phyloP scores from a whole-genome alignment of 2,113 vertebrate species.

The Seriola quinqueradiata region DNA sequence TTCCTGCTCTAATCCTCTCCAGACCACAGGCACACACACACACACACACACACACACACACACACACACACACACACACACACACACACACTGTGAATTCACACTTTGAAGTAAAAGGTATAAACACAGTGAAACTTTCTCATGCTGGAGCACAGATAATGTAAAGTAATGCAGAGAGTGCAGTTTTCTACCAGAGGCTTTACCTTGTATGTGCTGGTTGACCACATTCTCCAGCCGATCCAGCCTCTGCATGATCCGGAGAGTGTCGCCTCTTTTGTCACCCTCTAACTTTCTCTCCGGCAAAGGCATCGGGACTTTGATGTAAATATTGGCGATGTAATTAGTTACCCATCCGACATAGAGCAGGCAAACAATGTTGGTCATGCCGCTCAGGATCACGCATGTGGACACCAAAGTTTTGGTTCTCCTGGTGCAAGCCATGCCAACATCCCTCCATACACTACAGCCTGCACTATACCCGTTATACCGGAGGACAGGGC shows the following conservation, averaged over 20 bases:
- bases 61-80: too few species aligned
- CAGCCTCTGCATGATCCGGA: conserved; percentile 95
- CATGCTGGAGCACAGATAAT: background rate
- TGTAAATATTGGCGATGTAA: conserved; percentile 96
- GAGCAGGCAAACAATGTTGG: conserved; percentile 97
- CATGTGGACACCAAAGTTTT: conserved; percentile 99
- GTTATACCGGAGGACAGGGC: conserved; percentile 73
- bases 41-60: background rate
- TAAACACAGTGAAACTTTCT: conserved; percentile 26
- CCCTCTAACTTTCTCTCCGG: conserved; percentile 93
- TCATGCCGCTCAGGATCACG: conserved; percentile 98
- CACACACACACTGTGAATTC: background rate
- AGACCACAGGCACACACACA: background rate
- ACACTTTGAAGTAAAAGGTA: background rate
- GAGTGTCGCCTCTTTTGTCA: conserved; percentile 94
- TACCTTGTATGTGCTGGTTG: conserved; percentile 99
- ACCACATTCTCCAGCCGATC: conserved; percentile 97
- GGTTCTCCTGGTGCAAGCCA: conserved; percentile 99
- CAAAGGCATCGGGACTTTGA: conserved; percentile 93
- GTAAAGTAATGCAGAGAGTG: background rate
- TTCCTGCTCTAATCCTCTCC: conserved; percentile 12
- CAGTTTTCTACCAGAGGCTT: conserved; percentile 7
- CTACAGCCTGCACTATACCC: conserved; percentile 83
- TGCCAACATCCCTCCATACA: conserved; percentile 94
- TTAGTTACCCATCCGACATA: conserved; percentile 99